A percentile compares a stretch with the other conserved stretches of the same genome.
Conservation (phyloP, 2,888 invertebrate genomes). For the Tetheella fluctuosa region DNA sequence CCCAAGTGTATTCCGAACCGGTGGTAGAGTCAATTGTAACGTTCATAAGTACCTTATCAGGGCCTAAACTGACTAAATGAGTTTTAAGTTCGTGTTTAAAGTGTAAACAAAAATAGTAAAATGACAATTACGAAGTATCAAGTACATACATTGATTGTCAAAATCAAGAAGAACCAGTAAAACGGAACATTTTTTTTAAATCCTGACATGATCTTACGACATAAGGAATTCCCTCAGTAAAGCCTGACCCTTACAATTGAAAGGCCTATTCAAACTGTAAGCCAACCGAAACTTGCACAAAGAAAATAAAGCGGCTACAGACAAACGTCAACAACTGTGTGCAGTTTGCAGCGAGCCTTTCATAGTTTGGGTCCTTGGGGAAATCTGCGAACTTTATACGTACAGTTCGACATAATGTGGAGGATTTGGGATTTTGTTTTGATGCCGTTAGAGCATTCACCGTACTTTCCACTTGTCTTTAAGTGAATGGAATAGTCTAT, state of each 20-base stretch:
- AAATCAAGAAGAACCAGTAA: too few species aligned
- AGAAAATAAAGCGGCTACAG: conserved; percentile 36
- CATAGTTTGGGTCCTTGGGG: conserved; percentile 32
- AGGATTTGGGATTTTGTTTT: background rate
- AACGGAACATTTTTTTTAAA: too few species aligned
- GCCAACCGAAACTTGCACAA: conserved; percentile 24
- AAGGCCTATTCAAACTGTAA: conserved; percentile 1
- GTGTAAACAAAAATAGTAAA: too few species aligned
- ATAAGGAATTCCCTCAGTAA: background rate
- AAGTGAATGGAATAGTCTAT: background rate
- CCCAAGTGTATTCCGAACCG: too few species aligned
- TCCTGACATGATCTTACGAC: background rate
- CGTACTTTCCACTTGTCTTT: background rate
- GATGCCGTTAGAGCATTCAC: background rate
- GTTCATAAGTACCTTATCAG: too few species aligned
- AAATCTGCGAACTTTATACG: conserved; percentile 35
- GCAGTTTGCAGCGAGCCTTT: conserved; percentile 30
- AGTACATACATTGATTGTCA: too few species aligned
- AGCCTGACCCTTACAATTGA: background rate
- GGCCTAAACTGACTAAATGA: too few species aligned
- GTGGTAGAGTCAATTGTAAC: too few species aligned
- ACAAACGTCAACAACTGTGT: conserved; percentile 34
- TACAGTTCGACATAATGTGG: conserved; percentile 1
- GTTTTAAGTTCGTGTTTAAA: too few species aligned
- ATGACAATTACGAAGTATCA: too few species aligned